Percentiles rank a stretch among this genome's conserved stretches.
Evolutionary conservation across 2,113 vertebrate species (phyloP).

Genomic region (Crotalus viridis): DNA sequence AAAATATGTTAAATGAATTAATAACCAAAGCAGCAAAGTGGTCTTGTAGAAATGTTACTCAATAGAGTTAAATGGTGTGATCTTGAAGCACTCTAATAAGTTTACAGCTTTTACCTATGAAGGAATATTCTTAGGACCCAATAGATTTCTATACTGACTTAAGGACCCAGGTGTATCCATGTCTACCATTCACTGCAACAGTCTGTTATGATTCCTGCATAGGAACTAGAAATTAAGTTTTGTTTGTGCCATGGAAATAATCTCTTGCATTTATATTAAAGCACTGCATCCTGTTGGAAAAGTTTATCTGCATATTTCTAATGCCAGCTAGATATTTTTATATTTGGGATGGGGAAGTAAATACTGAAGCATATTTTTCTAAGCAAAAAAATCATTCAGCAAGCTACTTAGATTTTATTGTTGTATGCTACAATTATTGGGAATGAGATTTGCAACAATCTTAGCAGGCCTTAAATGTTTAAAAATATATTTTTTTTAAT

Average conservation of each 20-base stretch:
- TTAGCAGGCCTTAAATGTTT: slow-evolving; percentile 6
- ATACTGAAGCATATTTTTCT: not conserved
- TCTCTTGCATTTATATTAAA: not conserved
- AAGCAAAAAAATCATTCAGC: not conserved
- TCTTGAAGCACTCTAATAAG: not conserved
- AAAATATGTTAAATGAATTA: not conserved
- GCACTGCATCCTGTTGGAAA: not conserved
- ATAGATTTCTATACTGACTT: not conserved
- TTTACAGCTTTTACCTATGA: not conserved
- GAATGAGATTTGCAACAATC: slow-evolving; percentile 14
- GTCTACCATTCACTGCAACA: not conserved
- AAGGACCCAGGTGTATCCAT: not conserved
- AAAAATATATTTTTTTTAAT: slow-evolving; percentile 39
- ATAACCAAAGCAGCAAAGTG: not conserved
- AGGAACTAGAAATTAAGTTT: not conserved
- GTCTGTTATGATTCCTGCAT: not conserved
- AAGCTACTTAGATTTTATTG: not conserved
- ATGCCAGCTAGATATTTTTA: not conserved
- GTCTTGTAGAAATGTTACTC: not conserved
- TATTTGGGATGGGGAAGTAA: not conserved
- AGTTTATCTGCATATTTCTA: not conserved
- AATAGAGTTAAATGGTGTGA: not conserved
- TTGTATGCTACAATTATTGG: slow-evolving; percentile 13
- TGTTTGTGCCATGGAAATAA: not conserved
- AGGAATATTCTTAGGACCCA: not conserved